These are phyloP conservation scores for Gopherus flavomarginatus DNA, from an alignment of 2,113 vertebrate species.

Conservation along the genomic window DNA sequence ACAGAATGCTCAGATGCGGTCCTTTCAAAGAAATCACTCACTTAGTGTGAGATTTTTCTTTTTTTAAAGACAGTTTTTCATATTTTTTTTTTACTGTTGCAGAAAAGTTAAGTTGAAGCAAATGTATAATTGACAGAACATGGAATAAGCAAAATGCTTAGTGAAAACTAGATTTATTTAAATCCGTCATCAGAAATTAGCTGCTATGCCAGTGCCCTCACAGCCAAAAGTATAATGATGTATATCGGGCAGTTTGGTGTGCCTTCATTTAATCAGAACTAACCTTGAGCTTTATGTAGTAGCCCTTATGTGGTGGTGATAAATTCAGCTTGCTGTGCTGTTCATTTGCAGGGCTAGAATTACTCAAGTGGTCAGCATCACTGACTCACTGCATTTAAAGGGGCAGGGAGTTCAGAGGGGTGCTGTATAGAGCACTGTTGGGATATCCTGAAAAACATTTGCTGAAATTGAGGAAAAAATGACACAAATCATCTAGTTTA, in stretches of 20 bases:
- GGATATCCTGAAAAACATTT: neutral
- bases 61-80: slow-evolving; percentile 36
- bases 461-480: neutral
- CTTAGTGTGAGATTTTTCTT: slow-evolving; percentile 46
- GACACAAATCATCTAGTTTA: neutral
- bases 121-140: slow-evolving; percentile 53
- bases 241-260: neutral
- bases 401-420: neutral
- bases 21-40: slow-evolving; percentile 64
- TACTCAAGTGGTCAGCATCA: neutral
- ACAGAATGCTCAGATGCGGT: slow-evolving; percentile 48
- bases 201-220: neutral
- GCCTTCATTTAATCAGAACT: neutral
- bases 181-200: slow-evolving; percentile 51
- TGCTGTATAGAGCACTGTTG: neutral
- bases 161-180: slow-evolving; percentile 38
- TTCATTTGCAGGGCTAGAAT: neutral
- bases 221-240: neutral
- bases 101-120: slow-evolving; percentile 40
- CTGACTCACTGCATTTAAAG: neutral
- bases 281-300: neutral
- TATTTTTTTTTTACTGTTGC: neutral
- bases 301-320: neutral
- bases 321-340: neutral
- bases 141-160: slow-evolving; percentile 49